Evolutionary conservation across 2,888 invertebrate species (phyloP).

Genomic region (Eurytoma californica): DNA sequence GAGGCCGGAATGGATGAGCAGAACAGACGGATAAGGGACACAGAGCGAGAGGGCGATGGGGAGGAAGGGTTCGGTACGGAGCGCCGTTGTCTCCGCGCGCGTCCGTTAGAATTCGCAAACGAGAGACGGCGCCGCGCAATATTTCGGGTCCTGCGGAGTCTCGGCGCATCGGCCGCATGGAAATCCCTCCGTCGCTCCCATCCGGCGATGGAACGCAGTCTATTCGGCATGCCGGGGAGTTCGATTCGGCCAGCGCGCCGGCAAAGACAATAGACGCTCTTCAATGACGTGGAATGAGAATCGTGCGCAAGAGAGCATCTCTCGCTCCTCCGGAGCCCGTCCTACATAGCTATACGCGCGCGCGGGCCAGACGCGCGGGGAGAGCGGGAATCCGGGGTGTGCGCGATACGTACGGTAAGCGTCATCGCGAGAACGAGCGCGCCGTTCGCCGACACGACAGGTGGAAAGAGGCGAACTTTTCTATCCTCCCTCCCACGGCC

Average conservation of each 20-base stretch:
- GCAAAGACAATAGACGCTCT: slow-evolving; percentile 50
- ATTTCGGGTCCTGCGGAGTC: slow-evolving; percentile 30
- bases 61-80: neutral
- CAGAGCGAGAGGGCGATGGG: too few relatives aligned
- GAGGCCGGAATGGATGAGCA: slow-evolving; percentile 8
- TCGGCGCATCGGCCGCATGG: neutral
- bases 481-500: slow-evolving; percentile 40
- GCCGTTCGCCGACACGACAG: slow-evolving; percentile 27
- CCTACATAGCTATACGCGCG: neutral
- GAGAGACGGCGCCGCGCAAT: slow-evolving; percentile 17
- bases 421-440: slow-evolving; percentile 16
- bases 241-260: slow-evolving; percentile 34
- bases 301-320: slow-evolving; percentile 30
- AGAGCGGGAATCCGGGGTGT: neutral
- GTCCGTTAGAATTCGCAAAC: slow-evolving; percentile 29
- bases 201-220: slow-evolving; percentile 46
- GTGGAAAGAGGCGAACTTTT: slow-evolving; percentile 51
- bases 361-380: neutral
- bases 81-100: neutral
- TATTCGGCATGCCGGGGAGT: slow-evolving; percentile 41
- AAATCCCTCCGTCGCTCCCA: slow-evolving; percentile 13
- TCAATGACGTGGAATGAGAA: slow-evolving; percentile 57
- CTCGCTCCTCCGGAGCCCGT: neutral
- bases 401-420: neutral
- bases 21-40: slow-evolving; percentile 15